Base-by-base conservation (phyloP, 2,888 invertebrate genomes). In the Drosophila mercatorum region DNA sequence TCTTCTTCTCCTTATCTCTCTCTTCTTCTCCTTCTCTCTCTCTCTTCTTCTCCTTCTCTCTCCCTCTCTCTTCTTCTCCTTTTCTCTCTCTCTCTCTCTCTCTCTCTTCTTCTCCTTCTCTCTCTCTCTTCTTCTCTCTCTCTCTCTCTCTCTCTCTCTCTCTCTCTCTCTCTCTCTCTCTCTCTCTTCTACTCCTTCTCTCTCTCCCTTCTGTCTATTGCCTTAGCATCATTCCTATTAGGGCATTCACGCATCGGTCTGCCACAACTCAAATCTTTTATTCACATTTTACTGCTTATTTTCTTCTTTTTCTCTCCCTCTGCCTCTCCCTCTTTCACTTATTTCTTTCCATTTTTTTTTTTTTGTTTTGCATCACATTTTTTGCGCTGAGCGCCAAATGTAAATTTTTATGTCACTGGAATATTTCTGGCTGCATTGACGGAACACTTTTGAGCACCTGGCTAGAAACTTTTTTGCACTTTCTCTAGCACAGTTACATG, bases 361-460 rank as follows among this genome's bases (percentile, higher is more conserved):
- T n/a, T 47, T 60, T 59, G 31, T 43, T 14, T 47, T 6, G 38
- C 31, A n/a, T 31, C 49, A 31, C 31, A 49, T 46, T 41, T 49
- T 60, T 38, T 47, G 46, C 28, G 47, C 38, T 75, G 58, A 83
- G 76, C 61, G 26, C 49, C 49, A 76, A 74, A 88, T 77, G 75
- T 70, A 82, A 75, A 85, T 75, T 80, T 80, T 62, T 52, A 77
- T 72, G 80, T 80, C 75, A 82, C 72, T 72, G 71, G 66, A 46
- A 75, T 66, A 82, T 65, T 78, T 66, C 17, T 63, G 52, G 53
- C 53, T 51, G 61, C 66, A 64, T 60, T 68, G 68, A 67, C 51
- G 51, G 36, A 49, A 43, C 31, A 47, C 51, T 28, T 52, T 52
- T 34, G 60, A 59, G 38, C 62, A 75, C 63, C 72, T 68, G 72